These are phyloP conservation scores for Troides helena DNA, from an alignment of 2,888 invertebrate species.

Conservation along the genomic window DNA sequence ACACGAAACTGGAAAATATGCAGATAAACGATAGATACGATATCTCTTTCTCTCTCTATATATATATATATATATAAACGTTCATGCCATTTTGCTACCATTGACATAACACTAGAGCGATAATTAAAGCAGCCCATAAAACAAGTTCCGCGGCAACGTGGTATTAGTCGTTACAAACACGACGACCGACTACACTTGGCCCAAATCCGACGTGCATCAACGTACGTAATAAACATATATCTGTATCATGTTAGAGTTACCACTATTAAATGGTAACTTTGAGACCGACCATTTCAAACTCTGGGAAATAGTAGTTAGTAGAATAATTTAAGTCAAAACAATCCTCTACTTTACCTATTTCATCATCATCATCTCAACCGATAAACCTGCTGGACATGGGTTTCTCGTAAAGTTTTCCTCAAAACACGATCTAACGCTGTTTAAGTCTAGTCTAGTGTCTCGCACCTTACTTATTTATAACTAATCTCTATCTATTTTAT, in stretches of 20 bases:
- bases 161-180: constrained; percentile 56
- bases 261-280: not conserved
- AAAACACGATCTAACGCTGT: no score
- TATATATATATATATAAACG: not conserved
- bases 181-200: constrained; percentile 69
- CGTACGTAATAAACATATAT: constrained; percentile 46
- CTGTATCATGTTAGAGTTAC: constrained; percentile 8
- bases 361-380: no score
- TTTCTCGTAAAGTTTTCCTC: no score
- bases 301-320: no score
- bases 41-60: not conserved
- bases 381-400: no score
- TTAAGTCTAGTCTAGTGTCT: no score
- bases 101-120: not conserved
- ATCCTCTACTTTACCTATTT: no score
- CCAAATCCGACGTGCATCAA: constrained; percentile 68
- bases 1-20: not conserved
- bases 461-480: no score
- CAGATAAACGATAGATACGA: not conserved
- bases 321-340: no score
- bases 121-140: constrained; percentile 31
- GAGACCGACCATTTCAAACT: not conserved
- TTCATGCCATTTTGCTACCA: not conserved
- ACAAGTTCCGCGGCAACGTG: constrained; percentile 36
- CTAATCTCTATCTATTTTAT: no score